Percentiles rank a stretch among this genome's conserved stretches.
Evolutionary conservation across 1,140 invertebrate genomes (phyloP).

Genomic region (Euura saliciscinereae): DNA sequence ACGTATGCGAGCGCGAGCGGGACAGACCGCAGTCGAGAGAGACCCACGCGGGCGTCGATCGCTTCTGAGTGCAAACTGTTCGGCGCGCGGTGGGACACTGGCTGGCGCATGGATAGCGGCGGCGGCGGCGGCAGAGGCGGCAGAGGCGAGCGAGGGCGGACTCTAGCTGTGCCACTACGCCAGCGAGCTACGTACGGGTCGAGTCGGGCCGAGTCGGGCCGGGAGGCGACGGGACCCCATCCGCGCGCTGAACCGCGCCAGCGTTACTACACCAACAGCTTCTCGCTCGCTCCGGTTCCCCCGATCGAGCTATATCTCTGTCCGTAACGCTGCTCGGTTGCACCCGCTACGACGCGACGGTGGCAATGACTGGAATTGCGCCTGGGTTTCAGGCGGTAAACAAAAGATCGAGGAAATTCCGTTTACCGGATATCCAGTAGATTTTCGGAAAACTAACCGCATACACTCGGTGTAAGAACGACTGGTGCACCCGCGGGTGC

Average conservation of each 20-base stretch:
- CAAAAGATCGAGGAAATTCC: slow-evolving; percentile 14
- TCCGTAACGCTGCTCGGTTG: not conserved
- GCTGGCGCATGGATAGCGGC: slow-evolving; percentile 51
- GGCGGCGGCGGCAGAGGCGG: slow-evolving; percentile 30
- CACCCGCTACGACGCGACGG: not conserved
- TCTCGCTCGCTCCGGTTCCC: slow-evolving; percentile 27
- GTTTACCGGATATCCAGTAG: slow-evolving; percentile 12
- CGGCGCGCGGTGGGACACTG: slow-evolving; percentile 59
- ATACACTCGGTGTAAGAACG: not conserved
- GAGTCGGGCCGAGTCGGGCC: slow-evolving; percentile 48
- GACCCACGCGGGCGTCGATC: slow-evolving; percentile 36
- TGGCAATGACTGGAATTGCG: not conserved
- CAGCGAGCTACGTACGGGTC: slow-evolving; percentile 29
- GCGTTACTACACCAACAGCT: slow-evolving; percentile 43
- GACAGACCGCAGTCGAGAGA: slow-evolving; percentile 35
- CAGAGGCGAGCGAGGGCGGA: slow-evolving; percentile 45
- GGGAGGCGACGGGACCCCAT: slow-evolving; percentile 46
- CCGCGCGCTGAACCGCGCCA: slow-evolving; percentile 32
- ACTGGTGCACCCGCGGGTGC: not conserved
- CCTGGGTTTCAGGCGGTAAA: not conserved
- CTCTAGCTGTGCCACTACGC: slow-evolving; percentile 8
- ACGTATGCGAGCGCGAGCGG: not conserved
- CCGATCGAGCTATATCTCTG: slow-evolving; percentile 20
- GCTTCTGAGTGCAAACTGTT: slow-evolving; percentile 58
- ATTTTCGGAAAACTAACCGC: not conserved